Conservation (phyloP, 23 tunicate species). For the Diplosoma virens region DNA sequence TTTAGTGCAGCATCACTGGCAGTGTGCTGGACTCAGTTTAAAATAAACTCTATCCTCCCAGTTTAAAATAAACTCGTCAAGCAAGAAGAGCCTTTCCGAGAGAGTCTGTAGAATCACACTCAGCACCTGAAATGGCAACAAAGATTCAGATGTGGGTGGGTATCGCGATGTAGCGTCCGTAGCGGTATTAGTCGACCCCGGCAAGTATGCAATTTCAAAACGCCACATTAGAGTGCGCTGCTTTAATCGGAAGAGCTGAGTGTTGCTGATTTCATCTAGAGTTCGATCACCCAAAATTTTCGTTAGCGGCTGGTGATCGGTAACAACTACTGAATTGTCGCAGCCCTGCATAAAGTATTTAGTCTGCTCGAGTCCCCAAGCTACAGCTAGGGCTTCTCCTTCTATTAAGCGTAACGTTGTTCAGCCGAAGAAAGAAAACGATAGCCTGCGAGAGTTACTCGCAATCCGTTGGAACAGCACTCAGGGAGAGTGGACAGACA, state of each 20-base stretch:
- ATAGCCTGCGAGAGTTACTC: conserved; percentile 17
- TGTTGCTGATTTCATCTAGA: conserved; percentile 13
- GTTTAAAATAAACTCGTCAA: no score
- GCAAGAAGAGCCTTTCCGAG: not conserved
- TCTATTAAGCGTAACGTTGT: conserved; percentile 20
- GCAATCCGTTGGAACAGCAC: conserved; percentile 36
- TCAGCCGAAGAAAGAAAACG: conserved; percentile 11
- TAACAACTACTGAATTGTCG: conserved; percentile 7
- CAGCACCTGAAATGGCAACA: not conserved
- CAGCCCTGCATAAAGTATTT: conserved; percentile 23
- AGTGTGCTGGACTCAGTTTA: no score
- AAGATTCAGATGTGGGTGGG: not conserved
- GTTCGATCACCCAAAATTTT: conserved; percentile 16
- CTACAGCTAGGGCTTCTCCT: conserved; percentile 38
- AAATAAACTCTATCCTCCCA: no score
- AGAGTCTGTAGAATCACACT: not conserved
- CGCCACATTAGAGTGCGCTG: conserved; percentile 19
- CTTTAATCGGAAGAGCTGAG: conserved; percentile 16
- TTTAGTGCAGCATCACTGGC: not conserved
- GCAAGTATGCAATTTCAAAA: conserved; percentile 6
- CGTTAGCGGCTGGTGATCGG: conserved; percentile 28
- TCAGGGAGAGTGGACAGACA: not conserved
- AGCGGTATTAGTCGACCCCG: not conserved
- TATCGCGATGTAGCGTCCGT: not conserved
- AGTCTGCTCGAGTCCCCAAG: conserved; percentile 24